A percentile compares a stretch with the other conserved stretches of the same genome.
phyloP scores from a whole-genome alignment of 2,797 vertebrate species.

The Knipowitschia caucasica region DNA sequence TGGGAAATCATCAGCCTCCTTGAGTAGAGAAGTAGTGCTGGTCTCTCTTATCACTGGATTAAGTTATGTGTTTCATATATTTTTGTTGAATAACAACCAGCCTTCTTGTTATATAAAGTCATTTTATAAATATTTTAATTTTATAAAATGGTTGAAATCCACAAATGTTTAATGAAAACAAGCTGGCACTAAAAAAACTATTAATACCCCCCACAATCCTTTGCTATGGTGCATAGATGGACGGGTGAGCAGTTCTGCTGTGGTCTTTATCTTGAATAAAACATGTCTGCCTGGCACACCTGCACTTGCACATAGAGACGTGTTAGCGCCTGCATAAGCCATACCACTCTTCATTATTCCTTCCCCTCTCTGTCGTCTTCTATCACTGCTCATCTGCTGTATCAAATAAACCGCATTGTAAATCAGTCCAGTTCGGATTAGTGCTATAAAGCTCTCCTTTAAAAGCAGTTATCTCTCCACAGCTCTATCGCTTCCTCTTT shows the following conservation, averaged over 20 bases:
- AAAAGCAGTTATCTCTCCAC: conserved; percentile 17
- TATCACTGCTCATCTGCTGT: conserved; percentile 18
- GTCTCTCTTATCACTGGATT: background rate
- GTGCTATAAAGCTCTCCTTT: conserved; percentile 37
- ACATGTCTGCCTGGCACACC: conserved; percentile 63
- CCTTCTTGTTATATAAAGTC: background rate
- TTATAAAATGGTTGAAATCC: no score
- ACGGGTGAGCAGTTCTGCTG: conserved; percentile 21
- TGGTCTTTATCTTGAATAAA: conserved; percentile 63
- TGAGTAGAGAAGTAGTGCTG: background rate
- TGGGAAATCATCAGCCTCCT: background rate
- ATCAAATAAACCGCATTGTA: conserved; percentile 35
- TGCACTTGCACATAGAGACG: conserved; percentile 50
- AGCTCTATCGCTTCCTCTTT: conserved; percentile 8
- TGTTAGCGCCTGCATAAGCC: conserved; percentile 61
- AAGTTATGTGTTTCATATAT: no score
- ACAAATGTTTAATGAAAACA: background rate
- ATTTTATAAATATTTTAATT: no score
- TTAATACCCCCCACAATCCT: background rate
- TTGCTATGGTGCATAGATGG: background rate
- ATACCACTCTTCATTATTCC: conserved; percentile 50
- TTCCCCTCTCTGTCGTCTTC: conserved; percentile 14
- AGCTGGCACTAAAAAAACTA: background rate
- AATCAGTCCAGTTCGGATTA: conserved; percentile 51
- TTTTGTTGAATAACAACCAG: no score